Evolutionary conservation across 2,888 invertebrate species (phyloP), one percentile per base, ranked within the genome.

Genomic region (Petrolisthes manimaculis): DNA sequence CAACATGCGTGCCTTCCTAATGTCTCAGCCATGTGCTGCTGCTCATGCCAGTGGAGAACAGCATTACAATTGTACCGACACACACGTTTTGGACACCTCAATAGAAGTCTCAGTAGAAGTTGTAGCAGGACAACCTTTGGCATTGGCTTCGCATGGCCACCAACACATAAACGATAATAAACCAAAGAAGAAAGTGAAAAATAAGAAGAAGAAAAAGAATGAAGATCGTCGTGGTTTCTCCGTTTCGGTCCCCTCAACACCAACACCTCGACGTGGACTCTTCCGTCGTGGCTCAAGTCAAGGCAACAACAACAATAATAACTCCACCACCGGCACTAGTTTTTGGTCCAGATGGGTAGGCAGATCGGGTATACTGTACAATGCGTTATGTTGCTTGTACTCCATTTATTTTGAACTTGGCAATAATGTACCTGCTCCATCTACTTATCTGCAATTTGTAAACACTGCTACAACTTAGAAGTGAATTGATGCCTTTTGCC

Each of bases 1-100:
- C 24, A 88, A 88, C 75, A 84, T 88, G 6, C 71, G 77, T n/a
- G 67, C 84, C 18, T 88, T 88, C 81, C 84, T 88, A 12, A 6
- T 81, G 69, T 75, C 84, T 24, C 74, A 88, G 55, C 88, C 88
- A 0, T 83, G 83, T 54, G 74, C 79, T 37, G 3, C 54, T 53
- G 54, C 77, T 18, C 79, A 84, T 75, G 21, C n/a, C 8, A 18
- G 51, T 4, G 81, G 81, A 37, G 14, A 37, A 12, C 5, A n/a
- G 5, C 81, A 82, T 67, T 6, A 67, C 4, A n/a, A 8, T 24
- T 84, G 78, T 67, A n/a, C 67, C 4, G 84, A 84, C 53, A 78
- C 78, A 37, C 84, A 78, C 61, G 53, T 67, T 24, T 67, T 71
- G 6, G 18, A n/a, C n/a, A 21, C 21, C 21, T 14, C 71, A 6